Evolutionary conservation across 2,113 vertebrate species (phyloP).

Genomic region (Dryoscopus gambensis): DNA sequence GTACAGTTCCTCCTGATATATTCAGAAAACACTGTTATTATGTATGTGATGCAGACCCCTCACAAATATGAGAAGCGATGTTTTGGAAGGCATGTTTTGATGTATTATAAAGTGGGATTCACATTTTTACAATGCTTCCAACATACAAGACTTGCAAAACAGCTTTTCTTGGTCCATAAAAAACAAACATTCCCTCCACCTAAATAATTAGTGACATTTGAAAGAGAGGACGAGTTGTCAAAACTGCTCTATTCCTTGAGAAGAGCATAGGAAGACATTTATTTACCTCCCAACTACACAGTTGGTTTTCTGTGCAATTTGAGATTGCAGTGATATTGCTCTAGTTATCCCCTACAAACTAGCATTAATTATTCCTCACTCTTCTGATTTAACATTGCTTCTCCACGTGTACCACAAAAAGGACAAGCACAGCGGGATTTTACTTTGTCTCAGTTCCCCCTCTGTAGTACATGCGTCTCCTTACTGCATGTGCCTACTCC

Average conservation of each 20-base stretch:
- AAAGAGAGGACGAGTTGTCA: conserved; percentile 13
- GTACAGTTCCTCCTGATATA: neutral
- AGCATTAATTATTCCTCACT: conserved; percentile 63
- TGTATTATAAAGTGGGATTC: conserved; percentile 1
- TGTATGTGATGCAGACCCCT: neutral
- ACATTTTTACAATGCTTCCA: neutral
- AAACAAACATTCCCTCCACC: neutral
- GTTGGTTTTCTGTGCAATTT: conserved; percentile 32
- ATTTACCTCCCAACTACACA: neutral
- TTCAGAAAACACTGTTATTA: neutral
- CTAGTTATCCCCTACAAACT: conserved; percentile 55
- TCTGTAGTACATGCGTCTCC: neutral
- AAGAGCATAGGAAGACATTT: neutral
- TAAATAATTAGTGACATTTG: conserved; percentile 50
- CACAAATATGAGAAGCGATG: neutral
- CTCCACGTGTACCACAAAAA: conserved; percentile 57
- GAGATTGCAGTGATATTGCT: conserved; percentile 30
- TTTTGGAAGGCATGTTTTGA: conserved; percentile 4
- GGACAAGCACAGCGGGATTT: conserved; percentile 65
- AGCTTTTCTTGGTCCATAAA: neutral
- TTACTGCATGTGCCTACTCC: neutral
- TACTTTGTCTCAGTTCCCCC: conserved; percentile 26
- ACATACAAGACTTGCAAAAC: neutral
- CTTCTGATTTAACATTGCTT: conserved; percentile 52
- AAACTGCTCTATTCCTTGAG: neutral